Evolutionary conservation across 2,888 invertebrate genomes (phyloP).

Genomic region (Eilema sororculum): DNA sequence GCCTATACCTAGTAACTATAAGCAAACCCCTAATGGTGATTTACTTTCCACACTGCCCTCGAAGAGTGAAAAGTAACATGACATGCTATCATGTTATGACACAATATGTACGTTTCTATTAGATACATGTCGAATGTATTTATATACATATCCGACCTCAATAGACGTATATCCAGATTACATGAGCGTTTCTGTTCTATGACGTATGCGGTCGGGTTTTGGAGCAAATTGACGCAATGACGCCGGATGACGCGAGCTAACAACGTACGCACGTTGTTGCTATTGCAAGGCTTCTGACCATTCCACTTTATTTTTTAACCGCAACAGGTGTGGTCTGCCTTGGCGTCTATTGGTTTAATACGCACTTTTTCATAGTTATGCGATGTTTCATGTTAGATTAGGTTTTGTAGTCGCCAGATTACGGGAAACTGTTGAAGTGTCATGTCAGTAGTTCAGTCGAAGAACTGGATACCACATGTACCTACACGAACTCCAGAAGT

Average conservation of each 20-base stretch:
- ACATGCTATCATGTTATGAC: too few species aligned
- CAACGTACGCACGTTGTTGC: constrained; percentile 25
- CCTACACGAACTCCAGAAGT: neutral
- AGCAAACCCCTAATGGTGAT: too few species aligned
- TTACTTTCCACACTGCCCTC: too few species aligned
- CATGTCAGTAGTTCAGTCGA: neutral
- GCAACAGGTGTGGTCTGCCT: constrained; percentile 11
- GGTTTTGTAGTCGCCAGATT: neutral
- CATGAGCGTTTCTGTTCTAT: constrained; percentile 29
- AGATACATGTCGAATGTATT: constrained; percentile 6
- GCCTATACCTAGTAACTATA: too few species aligned
- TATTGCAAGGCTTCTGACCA: neutral
- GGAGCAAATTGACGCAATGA: constrained; percentile 37
- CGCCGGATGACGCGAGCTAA: constrained; percentile 30
- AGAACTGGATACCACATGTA: neutral
- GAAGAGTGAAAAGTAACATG: too few species aligned
- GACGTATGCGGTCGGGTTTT: constrained; percentile 36
- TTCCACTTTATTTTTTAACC: constrained; percentile 7
- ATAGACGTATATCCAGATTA: constrained; percentile 18
- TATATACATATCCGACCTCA: constrained; percentile 11
- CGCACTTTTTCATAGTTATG: neutral
- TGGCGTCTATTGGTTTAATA: neutral
- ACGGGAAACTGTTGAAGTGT: neutral
- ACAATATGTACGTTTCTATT: neutral
- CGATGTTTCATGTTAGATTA: neutral